Evolutionary conservation across 2,888 invertebrate species (phyloP).

Genomic region (Microplitis manilae): DNA sequence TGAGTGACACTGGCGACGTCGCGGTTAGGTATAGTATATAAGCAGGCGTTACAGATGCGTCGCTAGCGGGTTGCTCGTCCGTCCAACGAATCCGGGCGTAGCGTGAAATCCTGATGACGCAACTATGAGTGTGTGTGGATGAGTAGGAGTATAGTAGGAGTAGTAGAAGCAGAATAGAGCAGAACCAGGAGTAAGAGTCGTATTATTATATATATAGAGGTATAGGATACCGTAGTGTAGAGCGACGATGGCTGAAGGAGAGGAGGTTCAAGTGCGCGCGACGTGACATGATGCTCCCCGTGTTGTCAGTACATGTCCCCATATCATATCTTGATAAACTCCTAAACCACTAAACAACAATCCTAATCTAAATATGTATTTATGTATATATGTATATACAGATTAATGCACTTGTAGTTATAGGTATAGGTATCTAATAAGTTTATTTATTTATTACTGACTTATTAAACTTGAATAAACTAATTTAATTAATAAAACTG

Average conservation of each 20-base stretch:
- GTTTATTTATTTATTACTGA: no score
- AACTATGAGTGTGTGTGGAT: conserved; percentile 44
- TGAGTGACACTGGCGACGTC: conserved; percentile 45
- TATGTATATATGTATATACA: background rate
- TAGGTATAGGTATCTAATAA: no score
- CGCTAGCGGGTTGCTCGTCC: conserved; percentile 45
- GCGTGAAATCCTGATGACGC: conserved; percentile 61
- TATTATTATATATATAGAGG: no score
- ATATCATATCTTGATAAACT: background rate
- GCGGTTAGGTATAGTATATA: conserved; percentile 32
- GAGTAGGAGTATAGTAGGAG: background rate
- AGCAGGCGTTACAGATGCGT: conserved; percentile 42
- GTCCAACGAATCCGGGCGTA: conserved; percentile 55
- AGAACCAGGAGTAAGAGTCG: background rate
- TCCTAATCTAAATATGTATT: background rate
- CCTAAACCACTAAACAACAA: background rate
- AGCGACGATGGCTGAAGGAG: background rate
- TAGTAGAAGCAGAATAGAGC: background rate
- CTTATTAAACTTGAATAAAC: no score
- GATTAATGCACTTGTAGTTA: no score
- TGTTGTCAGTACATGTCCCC: background rate
- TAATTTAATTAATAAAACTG: no score
- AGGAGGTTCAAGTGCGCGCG: conserved; percentile 51
- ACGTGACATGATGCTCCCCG: conserved; percentile 55
- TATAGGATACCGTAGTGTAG: no score